phyloP scores from a whole-genome alignment of 2,888 invertebrate genomes.

The Julus scanicus region DNA sequence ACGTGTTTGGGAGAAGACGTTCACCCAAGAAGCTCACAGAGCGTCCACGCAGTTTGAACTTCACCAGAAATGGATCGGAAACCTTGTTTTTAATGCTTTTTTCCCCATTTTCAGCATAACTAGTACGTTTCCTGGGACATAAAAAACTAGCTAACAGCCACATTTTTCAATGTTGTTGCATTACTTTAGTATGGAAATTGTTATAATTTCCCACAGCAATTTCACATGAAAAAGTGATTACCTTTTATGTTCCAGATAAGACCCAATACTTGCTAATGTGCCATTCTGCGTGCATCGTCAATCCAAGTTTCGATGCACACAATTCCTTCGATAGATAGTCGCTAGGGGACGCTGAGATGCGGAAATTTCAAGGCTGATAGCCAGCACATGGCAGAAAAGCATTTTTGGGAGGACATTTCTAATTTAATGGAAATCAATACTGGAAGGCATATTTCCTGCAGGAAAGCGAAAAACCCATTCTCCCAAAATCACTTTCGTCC shows the following conservation, averaged over 20 bases:
- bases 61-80: neutral
- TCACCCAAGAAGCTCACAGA: neutral
- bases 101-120: too few relatives aligned
- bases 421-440: slow-evolving; percentile 41
- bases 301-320: neutral
- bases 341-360: neutral
- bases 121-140: too few relatives aligned
- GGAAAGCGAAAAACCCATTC: slow-evolving; percentile 6
- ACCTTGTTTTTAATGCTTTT: too few relatives aligned
- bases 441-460: slow-evolving; percentile 37
- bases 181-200: too few relatives aligned
- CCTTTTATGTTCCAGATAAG: too few relatives aligned
- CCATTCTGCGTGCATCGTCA: neutral
- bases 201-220: too few relatives aligned
- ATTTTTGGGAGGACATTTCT: slow-evolving; percentile 44
- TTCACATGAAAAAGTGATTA: too few relatives aligned
- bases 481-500: slow-evolving; percentile 41
- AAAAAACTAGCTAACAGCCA: too few relatives aligned
- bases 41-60: slow-evolving; percentile 1
- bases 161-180: too few relatives aligned
- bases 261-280: neutral
- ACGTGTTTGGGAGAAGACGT: neutral
- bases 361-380: slow-evolving; percentile 20
- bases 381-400: slow-evolving; percentile 31
- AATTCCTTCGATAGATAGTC: neutral